A percentile compares a stretch with the other conserved stretches of the same genome.
Conservation (phyloP, 2,797 vertebrate genomes). For the Sibirionetta formosa region DNA sequence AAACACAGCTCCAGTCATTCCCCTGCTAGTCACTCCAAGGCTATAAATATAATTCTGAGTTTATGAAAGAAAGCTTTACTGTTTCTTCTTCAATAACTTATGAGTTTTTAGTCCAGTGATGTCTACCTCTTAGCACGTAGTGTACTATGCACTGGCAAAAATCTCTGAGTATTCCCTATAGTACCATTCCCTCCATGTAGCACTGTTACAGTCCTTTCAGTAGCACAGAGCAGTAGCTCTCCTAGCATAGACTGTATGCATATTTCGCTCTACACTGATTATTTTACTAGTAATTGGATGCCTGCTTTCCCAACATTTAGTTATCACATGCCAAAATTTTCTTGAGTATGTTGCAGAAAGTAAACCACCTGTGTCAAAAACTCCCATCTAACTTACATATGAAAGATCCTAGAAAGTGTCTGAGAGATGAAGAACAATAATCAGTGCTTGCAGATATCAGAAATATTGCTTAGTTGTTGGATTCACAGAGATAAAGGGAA, state of each 20-base stretch:
- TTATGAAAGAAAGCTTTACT: not conserved
- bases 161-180: not conserved
- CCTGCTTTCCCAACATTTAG: not conserved
- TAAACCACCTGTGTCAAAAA: not conserved
- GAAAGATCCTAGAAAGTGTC: not conserved
- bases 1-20: not conserved
- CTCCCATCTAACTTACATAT: not conserved
- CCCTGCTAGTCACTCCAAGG: not conserved
- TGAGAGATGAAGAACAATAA: not conserved
- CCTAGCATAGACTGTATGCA: fast-evolving
- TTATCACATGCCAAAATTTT: not conserved
- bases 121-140: not conserved
- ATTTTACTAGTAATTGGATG: not conserved
- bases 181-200: not conserved
- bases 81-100: not conserved
- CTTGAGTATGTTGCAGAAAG: not conserved
- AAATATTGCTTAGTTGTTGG: fast-evolving
- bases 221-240: not conserved
- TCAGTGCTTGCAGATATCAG: not conserved
- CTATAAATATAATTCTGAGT: not conserved
- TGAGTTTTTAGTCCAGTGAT: not conserved
- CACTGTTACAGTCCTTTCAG: not conserved
- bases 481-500: not conserved
- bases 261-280: not conserved
- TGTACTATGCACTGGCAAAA: not conserved